phyloP scores from a whole-genome alignment of 2,888 invertebrate genomes.

The Diaprepes abbreviatus region DNA sequence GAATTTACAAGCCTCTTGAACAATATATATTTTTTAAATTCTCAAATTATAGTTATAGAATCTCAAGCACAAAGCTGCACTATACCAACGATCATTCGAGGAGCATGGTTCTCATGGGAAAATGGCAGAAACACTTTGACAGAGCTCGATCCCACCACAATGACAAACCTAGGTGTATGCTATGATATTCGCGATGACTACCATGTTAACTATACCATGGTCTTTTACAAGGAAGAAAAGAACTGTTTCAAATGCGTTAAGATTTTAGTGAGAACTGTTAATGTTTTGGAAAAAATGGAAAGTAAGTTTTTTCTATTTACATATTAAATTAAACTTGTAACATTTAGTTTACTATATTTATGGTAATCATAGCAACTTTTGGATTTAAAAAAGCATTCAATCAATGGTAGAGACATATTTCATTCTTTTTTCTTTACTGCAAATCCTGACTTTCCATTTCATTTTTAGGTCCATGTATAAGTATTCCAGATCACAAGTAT shows the following conservation, averaged over 20 bases:
- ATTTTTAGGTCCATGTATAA: constrained; percentile 70
- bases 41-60: constrained; percentile 43
- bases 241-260: constrained; percentile 89
- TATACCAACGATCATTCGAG: constrained; percentile 84
- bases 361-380: too few relatives aligned
- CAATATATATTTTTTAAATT: too few relatives aligned
- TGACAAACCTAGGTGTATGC: constrained; percentile 83
- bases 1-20: too few relatives aligned
- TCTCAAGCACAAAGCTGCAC: constrained; percentile 69
- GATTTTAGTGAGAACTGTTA: constrained; percentile 86
- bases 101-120: constrained; percentile 94
- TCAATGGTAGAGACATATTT: too few relatives aligned
- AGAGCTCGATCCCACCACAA: constrained; percentile 83
- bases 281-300: constrained; percentile 90
- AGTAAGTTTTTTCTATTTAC: too few relatives aligned
- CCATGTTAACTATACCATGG: constrained; percentile 88
- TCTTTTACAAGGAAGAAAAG: constrained; percentile 75
- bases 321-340: too few relatives aligned
- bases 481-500: constrained; percentile 72
- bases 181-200: constrained; percentile 80
- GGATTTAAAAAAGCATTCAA: too few relatives aligned
- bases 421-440: too few relatives aligned
- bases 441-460: too few relatives aligned
- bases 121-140: constrained; percentile 86
- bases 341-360: too few relatives aligned